phyloP scores from a whole-genome alignment of 2,888 invertebrate genomes.

The Xylocampa areola region DNA sequence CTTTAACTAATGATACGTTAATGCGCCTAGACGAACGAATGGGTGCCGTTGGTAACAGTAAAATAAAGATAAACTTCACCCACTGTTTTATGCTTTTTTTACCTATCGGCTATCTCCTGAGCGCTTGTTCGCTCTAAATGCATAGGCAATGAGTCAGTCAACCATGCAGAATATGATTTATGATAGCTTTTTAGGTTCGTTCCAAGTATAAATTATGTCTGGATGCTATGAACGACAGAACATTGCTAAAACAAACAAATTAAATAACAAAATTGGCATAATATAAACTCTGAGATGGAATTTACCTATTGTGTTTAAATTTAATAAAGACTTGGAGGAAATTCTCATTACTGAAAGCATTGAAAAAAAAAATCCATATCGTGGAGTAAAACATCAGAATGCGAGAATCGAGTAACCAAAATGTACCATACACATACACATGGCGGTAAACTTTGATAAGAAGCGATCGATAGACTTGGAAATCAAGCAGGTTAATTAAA shows the following conservation, averaged over 20 bases:
- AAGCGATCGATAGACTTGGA: slow-evolving; percentile 38
- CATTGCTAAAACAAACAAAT: not conserved
- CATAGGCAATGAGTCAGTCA: slow-evolving; percentile 88
- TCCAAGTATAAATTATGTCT: slow-evolving; percentile 8
- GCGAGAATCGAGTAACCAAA: slow-evolving; percentile 26
- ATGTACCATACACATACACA: slow-evolving; percentile 8
- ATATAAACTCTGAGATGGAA: not conserved
- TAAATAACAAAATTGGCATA: not conserved
- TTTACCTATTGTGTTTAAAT: too few relatives aligned
- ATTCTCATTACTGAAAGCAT: too few relatives aligned
- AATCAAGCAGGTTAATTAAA: slow-evolving; percentile 8
- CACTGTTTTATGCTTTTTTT: slow-evolving; percentile 82
- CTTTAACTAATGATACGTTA: slow-evolving; percentile 87
- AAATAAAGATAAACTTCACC: slow-evolving; percentile 85
- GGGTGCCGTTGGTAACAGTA: slow-evolving; percentile 84
- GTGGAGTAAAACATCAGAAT: too few relatives aligned
- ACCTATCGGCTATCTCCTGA: slow-evolving; percentile 85
- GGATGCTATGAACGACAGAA: not conserved
- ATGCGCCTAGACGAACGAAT: slow-evolving; percentile 79
- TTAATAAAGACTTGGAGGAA: too few relatives aligned
- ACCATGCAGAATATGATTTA: slow-evolving; percentile 65
- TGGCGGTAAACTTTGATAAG: slow-evolving; percentile 52
- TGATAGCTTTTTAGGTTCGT: slow-evolving; percentile 28
- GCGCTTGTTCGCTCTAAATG: slow-evolving; percentile 84
- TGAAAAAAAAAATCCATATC: too few relatives aligned